A percentile compares a stretch with the other conserved stretches of the same genome.
phyloP scores from a whole-genome alignment of 2,797 vertebrate genomes.

The Acridotheres tristis region DNA sequence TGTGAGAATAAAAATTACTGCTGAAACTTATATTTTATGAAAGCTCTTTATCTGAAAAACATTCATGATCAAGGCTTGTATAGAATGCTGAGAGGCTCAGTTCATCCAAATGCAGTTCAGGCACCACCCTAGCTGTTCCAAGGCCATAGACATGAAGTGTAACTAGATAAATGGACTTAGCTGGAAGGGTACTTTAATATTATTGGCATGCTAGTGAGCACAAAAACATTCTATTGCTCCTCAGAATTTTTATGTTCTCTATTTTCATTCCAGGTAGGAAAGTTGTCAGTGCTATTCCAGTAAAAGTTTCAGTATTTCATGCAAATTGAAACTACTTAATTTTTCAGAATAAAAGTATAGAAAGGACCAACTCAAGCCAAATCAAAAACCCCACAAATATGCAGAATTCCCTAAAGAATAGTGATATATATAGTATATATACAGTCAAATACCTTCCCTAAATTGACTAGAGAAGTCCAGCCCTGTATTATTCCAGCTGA shows the following conservation, averaged over 20 bases:
- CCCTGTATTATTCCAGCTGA: background rate
- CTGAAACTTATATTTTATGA: background rate
- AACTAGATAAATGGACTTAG: background rate
- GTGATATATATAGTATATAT: background rate
- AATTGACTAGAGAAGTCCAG: background rate
- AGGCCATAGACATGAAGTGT: background rate
- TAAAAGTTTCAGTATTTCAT: background rate
- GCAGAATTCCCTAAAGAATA: background rate
- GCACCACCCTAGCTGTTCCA: background rate
- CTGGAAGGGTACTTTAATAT: background rate
- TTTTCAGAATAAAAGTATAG: background rate
- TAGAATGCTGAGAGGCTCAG: background rate
- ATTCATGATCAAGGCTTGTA: background rate
- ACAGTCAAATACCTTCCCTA: background rate
- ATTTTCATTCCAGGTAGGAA: background rate
- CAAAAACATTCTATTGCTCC: background rate
- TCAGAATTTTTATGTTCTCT: background rate
- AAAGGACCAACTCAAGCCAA: background rate
- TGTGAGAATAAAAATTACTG: background rate
- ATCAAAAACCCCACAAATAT: rapidly evolving
- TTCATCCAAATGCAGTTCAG: background rate
- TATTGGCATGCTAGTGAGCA: background rate
- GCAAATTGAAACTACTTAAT: background rate
- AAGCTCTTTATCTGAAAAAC: background rate
- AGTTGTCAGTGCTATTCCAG: background rate